Evolutionary conservation across 1,140 invertebrate species (phyloP), one percentile per base, ranked within the genome.

Genomic region (Drosophila nannoptera): DNA sequence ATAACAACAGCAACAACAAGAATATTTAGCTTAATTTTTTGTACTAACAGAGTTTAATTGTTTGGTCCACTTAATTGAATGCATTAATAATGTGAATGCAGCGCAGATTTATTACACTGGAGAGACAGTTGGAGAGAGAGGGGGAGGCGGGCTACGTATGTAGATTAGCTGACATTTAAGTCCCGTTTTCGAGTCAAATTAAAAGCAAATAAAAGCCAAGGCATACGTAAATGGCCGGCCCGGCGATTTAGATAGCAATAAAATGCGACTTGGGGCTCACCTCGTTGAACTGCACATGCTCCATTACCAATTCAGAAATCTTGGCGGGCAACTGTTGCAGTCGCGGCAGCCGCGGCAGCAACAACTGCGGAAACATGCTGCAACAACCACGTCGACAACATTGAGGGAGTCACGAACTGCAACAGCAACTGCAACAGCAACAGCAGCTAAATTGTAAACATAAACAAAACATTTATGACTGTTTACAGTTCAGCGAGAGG

Each of bases 391-490:
- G 80, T 83, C 80, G 78, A 84, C 80, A 84, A 83, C 80, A 86
- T 84, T 84, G 74, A 73, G 86, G 76, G 48, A 83, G 80, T 83
- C 80, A 83, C 80, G 80, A 83, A 84, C 78, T 84, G 63, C 63
- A 75, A 63, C 63, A 67, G 16, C 50, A 65, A 60, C 42, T 42
- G 60, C 67, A 42, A 42, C 40, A 12, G 38, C 38, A 40, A 40
- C 38, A 86, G 80, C 81, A 77, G 81, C 80, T 76, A 84, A 78
- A 84, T 81, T 86, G 81, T 86, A 86, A 84, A 86, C 81, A 83
- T 83, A 84, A 84, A 84, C 81, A 84, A 84, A 84, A 84, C 81
- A 86, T 84, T 84, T 84, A 84, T 84, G 81, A 84, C 81, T 84
- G 86, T 84, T 84, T 84, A 84, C 81, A 86, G 81, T 84, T 84